Evolutionary conservation across 2,888 invertebrate species (phyloP).

Genomic region (Griposia aprilina): DNA sequence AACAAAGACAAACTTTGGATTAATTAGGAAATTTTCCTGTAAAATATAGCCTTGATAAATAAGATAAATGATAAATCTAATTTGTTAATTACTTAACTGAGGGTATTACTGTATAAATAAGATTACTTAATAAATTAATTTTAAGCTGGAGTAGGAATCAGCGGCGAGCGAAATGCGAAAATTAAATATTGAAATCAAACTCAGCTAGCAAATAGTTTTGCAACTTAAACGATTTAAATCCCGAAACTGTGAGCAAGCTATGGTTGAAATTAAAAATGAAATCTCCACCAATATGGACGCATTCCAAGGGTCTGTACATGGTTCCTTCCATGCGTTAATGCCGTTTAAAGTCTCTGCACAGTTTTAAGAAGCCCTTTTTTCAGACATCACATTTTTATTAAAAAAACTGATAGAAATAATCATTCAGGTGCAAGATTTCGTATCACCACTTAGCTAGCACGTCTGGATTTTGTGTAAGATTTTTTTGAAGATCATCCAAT

Average conservation of each 20-base stretch:
- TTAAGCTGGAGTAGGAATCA: neutral
- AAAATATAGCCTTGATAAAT: constrained; percentile 5
- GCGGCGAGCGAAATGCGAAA: constrained; percentile 4
- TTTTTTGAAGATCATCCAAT: too few species aligned
- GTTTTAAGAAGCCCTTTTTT: too few species aligned
- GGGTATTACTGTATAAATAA: constrained; percentile 1
- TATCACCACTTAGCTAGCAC: too few species aligned
- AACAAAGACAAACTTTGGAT: constrained; percentile 20
- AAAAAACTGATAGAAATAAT: too few species aligned
- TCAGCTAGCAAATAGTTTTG: neutral
- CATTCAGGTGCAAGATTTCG: too few species aligned
- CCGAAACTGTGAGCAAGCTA: neutral
- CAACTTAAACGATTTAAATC: neutral
- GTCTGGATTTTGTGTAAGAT: too few species aligned
- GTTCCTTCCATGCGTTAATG: neutral
- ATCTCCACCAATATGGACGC: neutral
- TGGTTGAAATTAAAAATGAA: neutral
- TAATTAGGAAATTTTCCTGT: constrained; percentile 18
- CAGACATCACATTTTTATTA: too few species aligned
- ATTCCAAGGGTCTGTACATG: neutral
- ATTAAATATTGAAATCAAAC: constrained; percentile 4
- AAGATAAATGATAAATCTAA: constrained; percentile 12
- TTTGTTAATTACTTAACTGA: constrained; percentile 21
- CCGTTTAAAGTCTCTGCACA: neutral
- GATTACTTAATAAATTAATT: constrained; percentile 20